Evolutionary conservation across 1,140 invertebrate genomes (phyloP).

Genomic region (Trissolcus basalis): DNA sequence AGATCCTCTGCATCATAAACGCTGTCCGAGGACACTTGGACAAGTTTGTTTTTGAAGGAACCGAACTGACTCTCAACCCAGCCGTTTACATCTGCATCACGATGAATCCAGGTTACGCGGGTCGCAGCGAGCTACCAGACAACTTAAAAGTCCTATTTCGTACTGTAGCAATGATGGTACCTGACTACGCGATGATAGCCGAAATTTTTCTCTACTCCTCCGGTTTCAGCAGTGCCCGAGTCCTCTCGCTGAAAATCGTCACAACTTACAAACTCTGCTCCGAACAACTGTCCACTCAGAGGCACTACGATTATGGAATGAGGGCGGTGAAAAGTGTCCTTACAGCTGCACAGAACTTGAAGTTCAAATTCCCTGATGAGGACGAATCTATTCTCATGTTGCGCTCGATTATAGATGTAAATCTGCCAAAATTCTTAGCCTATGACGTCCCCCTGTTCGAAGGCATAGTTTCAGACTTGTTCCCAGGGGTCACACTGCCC

Average conservation of each 20-base stretch:
- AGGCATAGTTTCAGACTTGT: slow-evolving; percentile 94
- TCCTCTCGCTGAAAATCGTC: slow-evolving; percentile 95
- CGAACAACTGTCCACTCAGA: slow-evolving; percentile 95
- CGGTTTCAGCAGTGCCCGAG: slow-evolving; percentile 91
- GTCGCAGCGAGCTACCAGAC: slow-evolving; percentile 92
- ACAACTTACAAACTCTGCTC: slow-evolving; percentile 95
- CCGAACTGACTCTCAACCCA: slow-evolving; percentile 89
- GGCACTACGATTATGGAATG: slow-evolving; percentile 97
- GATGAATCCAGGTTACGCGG: slow-evolving; percentile 97
- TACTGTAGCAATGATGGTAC: slow-evolving; percentile 99
- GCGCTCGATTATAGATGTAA: slow-evolving; percentile 94
- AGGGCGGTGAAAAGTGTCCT: slow-evolving; percentile 92
- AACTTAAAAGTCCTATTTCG: slow-evolving; percentile 96
- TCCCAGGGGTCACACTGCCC: slow-evolving; percentile 87
- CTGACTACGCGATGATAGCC: slow-evolving; percentile 95
- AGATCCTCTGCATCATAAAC: slow-evolving; percentile 85
- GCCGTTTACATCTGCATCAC: slow-evolving; percentile 96
- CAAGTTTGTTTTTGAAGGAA: slow-evolving; percentile 92
- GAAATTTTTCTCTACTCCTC: slow-evolving; percentile 95
- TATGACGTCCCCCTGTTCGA: slow-evolving; percentile 92
- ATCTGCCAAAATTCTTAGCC: slow-evolving; percentile 93
- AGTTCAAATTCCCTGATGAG: slow-evolving; percentile 91
- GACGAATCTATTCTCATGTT: slow-evolving; percentile 90
- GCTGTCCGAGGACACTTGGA: slow-evolving; percentile 86
- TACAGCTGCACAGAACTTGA: slow-evolving; percentile 91